Base-by-base conservation (phyloP, 2,888 invertebrate genomes). In the Zygogramma bicolorata region DNA sequence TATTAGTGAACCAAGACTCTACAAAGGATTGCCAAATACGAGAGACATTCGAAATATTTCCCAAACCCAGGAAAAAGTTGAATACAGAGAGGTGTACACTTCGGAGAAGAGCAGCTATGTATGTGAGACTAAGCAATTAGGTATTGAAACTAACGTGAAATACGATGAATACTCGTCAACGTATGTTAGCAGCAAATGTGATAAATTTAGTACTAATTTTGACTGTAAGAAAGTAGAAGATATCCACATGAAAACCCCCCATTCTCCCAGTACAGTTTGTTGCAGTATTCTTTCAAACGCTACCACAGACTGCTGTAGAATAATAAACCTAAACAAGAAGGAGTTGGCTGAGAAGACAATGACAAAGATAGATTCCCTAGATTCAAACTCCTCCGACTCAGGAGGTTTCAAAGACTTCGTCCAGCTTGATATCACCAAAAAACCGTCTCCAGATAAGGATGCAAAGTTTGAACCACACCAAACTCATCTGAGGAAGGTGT, bases 341-440 rank as follows among this genome's bases (percentile, higher is more conserved):
- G 86, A 85, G 66, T 75, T 86, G 29, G 78, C 76, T 31, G 83
- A 83, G 60, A 86, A 85, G 78, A 77, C 80, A 3, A 83, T 87
- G 77, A 82, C 84, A 3, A 87, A 87, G 82, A 82, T 86, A 59
- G 87, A 87, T 74, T 87, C 87, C 1, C 76, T 87, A 27, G 88
- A 88, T 77, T 87, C 87, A 3, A 87, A 87, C 70, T 87, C 87
- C 3, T 88, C 88, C 3, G 87, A 87, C 78, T 88, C 88, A 0
- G 88, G 88, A 4, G 88, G 88, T 3, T 88, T 88, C 77, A 87
- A 88, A 72, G 88, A 88, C 75, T 88, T 87, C 75, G 77, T 87
- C 29, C 87, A 86, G 65, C 74, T 85, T 49, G 85, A 86, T 63
- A 65, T 84, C 60, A 70, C 78, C 3, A 79, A 81, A 59, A 80